phyloP scores from a whole-genome alignment of 1,140 invertebrate genomes.

The Drosophila orena region DNA sequence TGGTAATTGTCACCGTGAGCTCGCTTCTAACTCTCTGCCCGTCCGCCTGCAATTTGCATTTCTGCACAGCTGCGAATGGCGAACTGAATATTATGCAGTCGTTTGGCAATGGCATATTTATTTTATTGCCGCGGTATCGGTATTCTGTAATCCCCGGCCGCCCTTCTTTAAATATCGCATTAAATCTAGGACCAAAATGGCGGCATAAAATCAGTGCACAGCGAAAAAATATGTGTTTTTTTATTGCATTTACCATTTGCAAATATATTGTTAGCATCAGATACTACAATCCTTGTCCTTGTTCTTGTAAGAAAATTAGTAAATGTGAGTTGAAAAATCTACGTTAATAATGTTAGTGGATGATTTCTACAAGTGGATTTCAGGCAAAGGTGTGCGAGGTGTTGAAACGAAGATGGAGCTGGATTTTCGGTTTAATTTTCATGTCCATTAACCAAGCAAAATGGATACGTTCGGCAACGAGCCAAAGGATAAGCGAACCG shows the following conservation, averaged over 20 bases:
- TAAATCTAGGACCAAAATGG: conserved; percentile 60
- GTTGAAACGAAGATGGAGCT: conserved; percentile 9
- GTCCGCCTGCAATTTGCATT: conserved; percentile 62
- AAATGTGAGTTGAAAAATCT: too few species aligned
- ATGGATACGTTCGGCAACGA: conserved; percentile 63
- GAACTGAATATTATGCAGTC: conserved; percentile 43
- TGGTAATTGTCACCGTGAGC: conserved; percentile 68
- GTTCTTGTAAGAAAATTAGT: too few species aligned
- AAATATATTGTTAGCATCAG: too few species aligned
- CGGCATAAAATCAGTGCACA: conserved; percentile 33
- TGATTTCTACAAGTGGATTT: neutral
- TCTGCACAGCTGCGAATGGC: conserved; percentile 72
- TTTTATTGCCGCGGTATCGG: conserved; percentile 44
- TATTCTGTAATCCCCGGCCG: neutral
- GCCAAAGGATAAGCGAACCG: conserved; percentile 69
- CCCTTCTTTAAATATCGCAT: conserved; percentile 25
- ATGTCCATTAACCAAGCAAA: conserved; percentile 83
- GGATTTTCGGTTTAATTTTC: conserved; percentile 74
- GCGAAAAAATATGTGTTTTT: neutral
- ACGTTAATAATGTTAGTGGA: too few species aligned
- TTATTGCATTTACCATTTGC: too few species aligned
- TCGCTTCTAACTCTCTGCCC: conserved; percentile 48
- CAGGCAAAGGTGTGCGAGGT: conserved; percentile 10
- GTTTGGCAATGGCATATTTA: conserved; percentile 59
- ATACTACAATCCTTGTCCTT: too few species aligned